phyloP scores from a whole-genome alignment of 2,797 vertebrate species.

The Coracias cyanogaster region DNA sequence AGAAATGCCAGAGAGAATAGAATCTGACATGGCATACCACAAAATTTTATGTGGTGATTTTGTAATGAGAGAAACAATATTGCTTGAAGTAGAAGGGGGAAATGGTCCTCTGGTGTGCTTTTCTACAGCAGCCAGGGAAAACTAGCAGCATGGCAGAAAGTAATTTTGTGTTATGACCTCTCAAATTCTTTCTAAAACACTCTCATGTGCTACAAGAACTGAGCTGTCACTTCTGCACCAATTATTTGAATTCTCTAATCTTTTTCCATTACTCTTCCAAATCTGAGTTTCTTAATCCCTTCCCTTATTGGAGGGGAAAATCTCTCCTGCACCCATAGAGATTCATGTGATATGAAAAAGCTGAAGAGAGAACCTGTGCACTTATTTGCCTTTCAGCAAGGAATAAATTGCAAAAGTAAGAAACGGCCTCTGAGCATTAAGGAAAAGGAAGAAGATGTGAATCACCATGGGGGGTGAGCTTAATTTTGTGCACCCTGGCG shows the following conservation, averaged over 20 bases:
- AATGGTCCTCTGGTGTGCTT: conserved; percentile 32
- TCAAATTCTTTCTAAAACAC: conserved; percentile 5
- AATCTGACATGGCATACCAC: not conserved
- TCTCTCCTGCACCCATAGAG: not conserved
- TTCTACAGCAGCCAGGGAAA: not conserved
- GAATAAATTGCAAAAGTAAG: accelerated
- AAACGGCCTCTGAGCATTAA: not conserved
- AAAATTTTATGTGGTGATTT: conserved; percentile 41
- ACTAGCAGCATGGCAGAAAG: not conserved
- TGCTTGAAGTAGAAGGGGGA: not conserved
- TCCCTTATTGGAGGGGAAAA: not conserved
- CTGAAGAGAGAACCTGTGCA: not conserved
- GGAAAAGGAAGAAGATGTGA: not conserved
- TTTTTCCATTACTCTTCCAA: conserved; percentile 41
- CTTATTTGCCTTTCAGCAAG: not conserved
- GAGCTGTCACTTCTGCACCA: not conserved
- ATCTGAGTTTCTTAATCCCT: conserved; percentile 44
- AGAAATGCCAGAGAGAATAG: not conserved
- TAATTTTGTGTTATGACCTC: conserved; percentile 37
- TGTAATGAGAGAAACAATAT: conserved; percentile 48
- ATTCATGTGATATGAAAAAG: conserved; percentile 24
- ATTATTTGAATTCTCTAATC: conserved; percentile 26
- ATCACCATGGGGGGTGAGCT: not conserved
- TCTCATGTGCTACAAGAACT: not conserved
- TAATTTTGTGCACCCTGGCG: not conserved